A percentile compares a stretch with the other conserved stretches of the same genome.
phyloP scores from a whole-genome alignment of 1,140 invertebrate species.

The Caenorhabditis latens region DNA sequence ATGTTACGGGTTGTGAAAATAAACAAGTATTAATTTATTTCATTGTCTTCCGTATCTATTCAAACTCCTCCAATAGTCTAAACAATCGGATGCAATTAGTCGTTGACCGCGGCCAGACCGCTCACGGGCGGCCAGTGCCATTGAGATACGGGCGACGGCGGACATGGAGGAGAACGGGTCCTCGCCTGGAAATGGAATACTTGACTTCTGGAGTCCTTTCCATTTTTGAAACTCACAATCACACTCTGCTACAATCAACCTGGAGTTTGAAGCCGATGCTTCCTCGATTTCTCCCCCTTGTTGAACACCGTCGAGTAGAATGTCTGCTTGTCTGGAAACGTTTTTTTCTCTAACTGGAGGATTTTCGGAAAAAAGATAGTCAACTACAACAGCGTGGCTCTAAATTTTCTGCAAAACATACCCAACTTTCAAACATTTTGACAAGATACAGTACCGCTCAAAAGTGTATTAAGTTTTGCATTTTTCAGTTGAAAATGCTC shows the following conservation, averaged over 20 bases:
- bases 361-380: background rate
- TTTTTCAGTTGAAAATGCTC: too few relatives aligned
- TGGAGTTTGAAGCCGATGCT: background rate
- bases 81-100: slow-evolving; percentile 24
- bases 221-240: slow-evolving; percentile 18
- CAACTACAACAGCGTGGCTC: too few relatives aligned
- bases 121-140: background rate
- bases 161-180: slow-evolving; percentile 38
- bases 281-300: slow-evolving; percentile 25
- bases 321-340: slow-evolving; percentile 19
- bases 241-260: slow-evolving; percentile 32
- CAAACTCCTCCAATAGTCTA: slow-evolving; percentile 21
- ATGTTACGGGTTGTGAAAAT: too few relatives aligned
- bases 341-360: background rate
- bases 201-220: background rate
- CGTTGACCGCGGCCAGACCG: slow-evolving; percentile 9
- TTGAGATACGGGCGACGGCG: slow-evolving; percentile 13
- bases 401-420: too few relatives aligned
- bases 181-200: background rate
- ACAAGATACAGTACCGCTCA: too few relatives aligned
- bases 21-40: background rate
- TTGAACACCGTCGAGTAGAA: slow-evolving; percentile 22
- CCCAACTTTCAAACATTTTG: too few relatives aligned
- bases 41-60: slow-evolving; percentile 17
- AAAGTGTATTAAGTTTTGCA: too few relatives aligned